Base-by-base conservation (phyloP, 1,140 invertebrate species). In the Cecropterus lyciades region DNA sequence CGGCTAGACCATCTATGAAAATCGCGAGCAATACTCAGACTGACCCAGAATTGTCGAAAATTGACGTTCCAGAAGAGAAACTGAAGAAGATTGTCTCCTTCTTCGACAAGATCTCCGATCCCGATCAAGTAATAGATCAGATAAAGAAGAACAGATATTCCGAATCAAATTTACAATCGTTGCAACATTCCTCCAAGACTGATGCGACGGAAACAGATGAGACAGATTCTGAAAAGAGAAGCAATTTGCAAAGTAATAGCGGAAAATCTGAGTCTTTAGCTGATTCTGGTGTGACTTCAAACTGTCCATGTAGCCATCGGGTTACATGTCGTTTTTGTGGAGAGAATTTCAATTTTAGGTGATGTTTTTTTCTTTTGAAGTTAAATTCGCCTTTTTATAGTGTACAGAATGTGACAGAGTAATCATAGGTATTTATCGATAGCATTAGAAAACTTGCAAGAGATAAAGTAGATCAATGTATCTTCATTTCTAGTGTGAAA, bases 1-100 rank as follows among this genome's bases (percentile, higher is more conserved):
- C 63, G 15, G n/a, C 48, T 16, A 70, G 73, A 46, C 16, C 13
- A 3, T 45, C 37, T 51, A 27, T 60, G 11, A 85, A 82, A 57
- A 75, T 72, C 3, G 79, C 75, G 8, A 82, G 73, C 62, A 56
- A 78, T 45, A 89, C 86, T 1, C 88, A 91, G 70, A 91, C 86
- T 0, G 86, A 91, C 0, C 79, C 85, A 0, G 77, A 85, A 33
- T 9, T 72, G 1, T 37, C 71, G 0, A 82, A 82, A 73, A 69
- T 57, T 20, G 76, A 81, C 0, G 70, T 87, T 0, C 80, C 78
- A 10, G 87, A 30, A 8, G 27, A 89, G 1, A 89, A 91, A 59
- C 57, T 91, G 5, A 88, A 88, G 64, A 89, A 89, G 48, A 87
- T 89, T 0, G 82, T 91, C 0, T 91, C 88, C 0, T 91, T 91